These are phyloP conservation scores for Helicolenus hilgendorfi DNA, from an alignment of 2,797 vertebrate species.

Conservation along the genomic window DNA sequence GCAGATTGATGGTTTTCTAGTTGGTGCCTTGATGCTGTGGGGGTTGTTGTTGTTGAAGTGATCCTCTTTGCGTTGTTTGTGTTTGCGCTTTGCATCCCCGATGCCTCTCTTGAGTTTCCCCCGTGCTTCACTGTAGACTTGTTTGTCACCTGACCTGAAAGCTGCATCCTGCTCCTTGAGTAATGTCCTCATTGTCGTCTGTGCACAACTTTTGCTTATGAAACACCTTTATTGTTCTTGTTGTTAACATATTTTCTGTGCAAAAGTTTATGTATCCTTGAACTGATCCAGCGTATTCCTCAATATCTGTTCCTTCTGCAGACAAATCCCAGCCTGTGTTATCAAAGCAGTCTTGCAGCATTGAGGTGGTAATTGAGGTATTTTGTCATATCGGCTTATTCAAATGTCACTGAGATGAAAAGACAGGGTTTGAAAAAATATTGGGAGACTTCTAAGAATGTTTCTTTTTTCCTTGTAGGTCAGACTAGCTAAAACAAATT, in stretches of 20 bases:
- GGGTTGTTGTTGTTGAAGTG: background rate
- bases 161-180: background rate
- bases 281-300: background rate
- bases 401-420: constrained; percentile 31
- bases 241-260: background rate
- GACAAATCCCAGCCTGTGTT: background rate
- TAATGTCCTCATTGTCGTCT: no score
- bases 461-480: background rate
- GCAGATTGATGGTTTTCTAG: background rate
- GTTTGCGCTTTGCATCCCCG: background rate
- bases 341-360: background rate
- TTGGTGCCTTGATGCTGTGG: background rate
- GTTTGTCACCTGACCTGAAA: background rate
- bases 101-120: background rate
- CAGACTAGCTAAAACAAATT: constrained; percentile 21
- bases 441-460: background rate
- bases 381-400: constrained; percentile 15
- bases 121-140: background rate
- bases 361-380: background rate
- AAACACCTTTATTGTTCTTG: background rate
- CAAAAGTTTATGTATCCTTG: background rate
- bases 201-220: background rate
- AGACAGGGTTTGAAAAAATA: background rate
- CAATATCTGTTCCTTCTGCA: background rate
- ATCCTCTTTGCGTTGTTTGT: background rate